Evolutionary conservation across 2,797 vertebrate genomes (phyloP), one percentile per base, ranked within the genome.

Genomic region (Cryptoblepharus egeriae): DNA sequence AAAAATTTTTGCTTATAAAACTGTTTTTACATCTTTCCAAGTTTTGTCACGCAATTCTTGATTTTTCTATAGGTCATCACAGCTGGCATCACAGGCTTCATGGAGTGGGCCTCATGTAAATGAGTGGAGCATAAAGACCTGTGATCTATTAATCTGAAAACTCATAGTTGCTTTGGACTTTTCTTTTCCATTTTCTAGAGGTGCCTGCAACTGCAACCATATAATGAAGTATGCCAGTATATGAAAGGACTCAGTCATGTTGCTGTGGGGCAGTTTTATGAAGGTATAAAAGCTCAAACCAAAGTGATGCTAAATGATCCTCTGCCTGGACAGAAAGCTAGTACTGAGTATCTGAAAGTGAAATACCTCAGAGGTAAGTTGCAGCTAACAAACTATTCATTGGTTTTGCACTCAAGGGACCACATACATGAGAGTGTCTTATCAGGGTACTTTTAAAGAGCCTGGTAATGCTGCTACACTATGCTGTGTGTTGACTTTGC

Each of bases 301-400:
- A 99, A 99, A 94, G 98, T 99, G 65, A 99, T 99, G 98, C 90
- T 99, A 75, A 99, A 98, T 10, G 98, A 99, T 75, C 98, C 98
- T 4, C 95, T 99, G 42, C 97, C 98, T 18, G 98, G 98, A 35
- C 98, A 99, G 93, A 99, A 99, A 91, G 97, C 98, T 83, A 99
- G 97, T 94, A 96, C 98, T 0, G 98, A 99, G 93, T 99, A 99
- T 93, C 97, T 99, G 77, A 99, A 99, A 97, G 98, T 99, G 28
- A 99, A 99, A 93, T 99, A 99, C 90, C 97, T 99, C 91, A 92
- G 98, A 97, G 98, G 98, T 99, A 55, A 90, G 95, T 81, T 77
- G 39, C 4, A 7, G 9, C 28, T 74, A 64, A 63, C 3, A n/a
- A 75, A 26, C 68, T 82, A 68, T 82, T 22, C 26, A 68, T 74